Base-by-base conservation (phyloP, 2,113 vertebrate genomes). In the Elephantulus edwardii region DNA sequence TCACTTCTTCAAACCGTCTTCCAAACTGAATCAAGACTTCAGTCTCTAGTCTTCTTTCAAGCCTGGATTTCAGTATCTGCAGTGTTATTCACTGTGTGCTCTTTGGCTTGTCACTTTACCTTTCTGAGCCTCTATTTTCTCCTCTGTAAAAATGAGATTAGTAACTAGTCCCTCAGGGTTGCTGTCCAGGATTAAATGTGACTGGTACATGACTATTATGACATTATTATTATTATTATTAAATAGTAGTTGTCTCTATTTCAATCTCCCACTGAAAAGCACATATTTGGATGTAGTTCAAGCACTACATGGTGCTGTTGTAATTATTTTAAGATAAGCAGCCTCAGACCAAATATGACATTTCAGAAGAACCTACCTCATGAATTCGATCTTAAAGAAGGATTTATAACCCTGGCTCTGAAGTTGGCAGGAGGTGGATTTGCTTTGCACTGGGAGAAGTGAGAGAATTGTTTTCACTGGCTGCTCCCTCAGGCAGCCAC, bases 381-480 rank as follows among this genome's bases (percentile, higher is more conserved):
- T 52, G 48, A 35, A 35, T 12, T n/a, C 5, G 8, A 52, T 26
- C 1, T 33, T 6, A 6, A 14, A 11, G 35, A 44, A 80, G 48
- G 3, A 42, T 10, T 4, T 54, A n/a, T 38, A 17, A 20, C 7
- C 10, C 68, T 26, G 56, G 22, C 54, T 71, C 17, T 68, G 1
- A 50, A 76, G 74, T 83, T 80, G 66, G 33, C 5, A 7, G 11
- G 75, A 76, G 54, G 64, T 52, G n/a, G 80, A 71, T 54, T 9
- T 24, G 75, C 56, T 46, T n/a, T 50, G 30, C 46, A n/a, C 75
- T 16, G 66, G 62, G 83, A 76, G 79, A 87, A 86, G 74, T 30
- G 68, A 89, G 77, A 13, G 83, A 76, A 54, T 26, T 91, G 70
- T 95, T 92, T 92, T 91, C 87, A 44, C 94, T 79, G 89, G 78